A percentile compares a stretch with the other conserved stretches of the same genome.
Evolutionary conservation across 2,113 vertebrate species (phyloP).

Genomic region (Cyphomyrus discorhynchus): DNA sequence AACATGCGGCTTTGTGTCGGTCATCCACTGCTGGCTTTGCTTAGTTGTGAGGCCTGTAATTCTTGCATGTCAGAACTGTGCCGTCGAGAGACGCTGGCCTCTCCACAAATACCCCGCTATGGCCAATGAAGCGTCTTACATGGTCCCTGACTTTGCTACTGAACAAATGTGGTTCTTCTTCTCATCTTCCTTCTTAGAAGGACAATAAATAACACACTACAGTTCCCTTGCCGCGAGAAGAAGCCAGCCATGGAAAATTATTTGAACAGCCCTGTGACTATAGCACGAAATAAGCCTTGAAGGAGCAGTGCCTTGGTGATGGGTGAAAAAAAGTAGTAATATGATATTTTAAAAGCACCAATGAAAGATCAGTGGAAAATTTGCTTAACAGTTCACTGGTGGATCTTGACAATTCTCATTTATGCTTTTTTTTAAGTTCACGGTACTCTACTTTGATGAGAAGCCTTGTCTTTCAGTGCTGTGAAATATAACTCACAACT

Average conservation of each 20-base stretch:
- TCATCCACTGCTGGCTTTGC: background rate
- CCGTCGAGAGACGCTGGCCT: background rate
- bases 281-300: background rate
- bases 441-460: background rate
- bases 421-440: background rate
- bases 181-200: background rate
- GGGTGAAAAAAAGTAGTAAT: background rate
- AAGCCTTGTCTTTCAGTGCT: background rate
- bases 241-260: conserved; percentile 10
- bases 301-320: background rate
- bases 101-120: background rate
- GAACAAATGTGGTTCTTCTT: background rate
- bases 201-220: background rate
- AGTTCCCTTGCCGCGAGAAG: background rate
- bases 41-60: background rate
- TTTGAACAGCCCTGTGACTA: background rate
- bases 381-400: background rate
- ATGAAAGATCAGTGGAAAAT: background rate
- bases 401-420: conserved; percentile 8
- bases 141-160: background rate
- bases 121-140: background rate
- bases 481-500: background rate
- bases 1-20: background rate
- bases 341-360: background rate
- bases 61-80: background rate